These are phyloP conservation scores for Cydia pomonella DNA, from an alignment of 1,140 invertebrate genomes.

Conservation along the genomic window DNA sequence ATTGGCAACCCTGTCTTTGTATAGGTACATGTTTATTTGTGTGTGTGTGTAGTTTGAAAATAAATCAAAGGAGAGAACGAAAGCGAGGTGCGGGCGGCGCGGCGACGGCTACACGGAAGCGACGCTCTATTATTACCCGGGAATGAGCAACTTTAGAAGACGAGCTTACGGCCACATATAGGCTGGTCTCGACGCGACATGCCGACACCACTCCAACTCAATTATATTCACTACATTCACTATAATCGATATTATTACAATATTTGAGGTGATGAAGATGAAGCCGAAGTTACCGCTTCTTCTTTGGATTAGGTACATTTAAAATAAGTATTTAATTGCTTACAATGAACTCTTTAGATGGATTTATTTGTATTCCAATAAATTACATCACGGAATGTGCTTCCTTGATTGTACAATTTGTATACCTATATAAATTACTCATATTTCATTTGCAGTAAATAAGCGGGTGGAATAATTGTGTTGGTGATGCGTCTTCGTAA, in stretches of 20 bases:
- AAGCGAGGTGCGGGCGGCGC: constrained; percentile 25
- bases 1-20: constrained; percentile 19
- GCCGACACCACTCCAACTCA: not conserved
- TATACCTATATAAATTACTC: not conserved
- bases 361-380: constrained; percentile 1
- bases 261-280: too few species aligned
- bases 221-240: not conserved
- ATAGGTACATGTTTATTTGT: not conserved
- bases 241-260: not conserved
- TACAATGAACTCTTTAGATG: not conserved
- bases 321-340: not conserved
- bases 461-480: constrained; percentile 42
- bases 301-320: not conserved
- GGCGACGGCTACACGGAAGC: constrained; percentile 25
- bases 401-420: not conserved
- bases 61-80: constrained; percentile 31
- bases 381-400: not conserved
- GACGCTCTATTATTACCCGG: constrained; percentile 32
- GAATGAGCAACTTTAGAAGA: constrained; percentile 31
- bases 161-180: constrained; percentile 13
- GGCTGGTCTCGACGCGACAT: not conserved
- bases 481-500: constrained; percentile 47
- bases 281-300: too few species aligned
- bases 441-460: constrained; percentile 31
- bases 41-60: constrained; percentile 24